Evolutionary conservation across 2,797 vertebrate species (phyloP).

Genomic region (Pelochelys cantorii): DNA sequence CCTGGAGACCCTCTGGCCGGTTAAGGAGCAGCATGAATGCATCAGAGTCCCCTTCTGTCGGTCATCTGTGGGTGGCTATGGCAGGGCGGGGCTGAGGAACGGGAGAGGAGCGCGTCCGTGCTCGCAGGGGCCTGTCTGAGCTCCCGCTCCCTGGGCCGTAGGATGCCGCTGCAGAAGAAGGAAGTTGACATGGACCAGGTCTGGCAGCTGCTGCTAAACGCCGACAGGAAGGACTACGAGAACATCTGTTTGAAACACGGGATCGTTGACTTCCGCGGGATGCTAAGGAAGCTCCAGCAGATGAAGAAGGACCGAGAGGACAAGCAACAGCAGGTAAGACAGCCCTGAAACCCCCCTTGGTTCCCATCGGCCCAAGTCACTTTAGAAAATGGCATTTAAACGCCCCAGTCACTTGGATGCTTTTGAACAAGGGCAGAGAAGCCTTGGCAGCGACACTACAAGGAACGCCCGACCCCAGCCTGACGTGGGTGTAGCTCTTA

Average conservation of each 20-base stretch:
- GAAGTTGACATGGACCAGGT: slow-evolving; percentile 81
- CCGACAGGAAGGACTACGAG: slow-evolving; percentile 90
- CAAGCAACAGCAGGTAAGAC: slow-evolving; percentile 86
- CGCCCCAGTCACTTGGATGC: neutral
- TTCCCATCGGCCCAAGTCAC: no score
- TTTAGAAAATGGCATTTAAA: neutral
- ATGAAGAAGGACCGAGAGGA: slow-evolving; percentile 82
- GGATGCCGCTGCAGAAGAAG: slow-evolving; percentile 59
- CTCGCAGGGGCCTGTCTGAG: neutral
- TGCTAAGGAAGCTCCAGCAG: slow-evolving; percentile 88
- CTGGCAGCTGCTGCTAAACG: slow-evolving; percentile 88
- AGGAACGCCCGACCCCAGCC: neutral
- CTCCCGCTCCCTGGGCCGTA: slow-evolving; percentile 18
- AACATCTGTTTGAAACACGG: slow-evolving; percentile 87
- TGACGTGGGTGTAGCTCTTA: neutral
- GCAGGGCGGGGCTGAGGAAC: neutral
- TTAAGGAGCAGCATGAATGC: neutral
- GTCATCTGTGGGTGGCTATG: neutral
- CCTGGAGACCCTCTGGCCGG: neutral
- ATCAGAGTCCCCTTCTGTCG: neutral
- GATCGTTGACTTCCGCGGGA: slow-evolving; percentile 88
- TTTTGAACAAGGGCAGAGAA: neutral
- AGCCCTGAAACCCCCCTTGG: neutral
- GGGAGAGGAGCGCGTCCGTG: neutral
- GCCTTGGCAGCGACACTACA: neutral